Conservation (phyloP, 2,888 invertebrate genomes). For the Catocala fraxini region DNA sequence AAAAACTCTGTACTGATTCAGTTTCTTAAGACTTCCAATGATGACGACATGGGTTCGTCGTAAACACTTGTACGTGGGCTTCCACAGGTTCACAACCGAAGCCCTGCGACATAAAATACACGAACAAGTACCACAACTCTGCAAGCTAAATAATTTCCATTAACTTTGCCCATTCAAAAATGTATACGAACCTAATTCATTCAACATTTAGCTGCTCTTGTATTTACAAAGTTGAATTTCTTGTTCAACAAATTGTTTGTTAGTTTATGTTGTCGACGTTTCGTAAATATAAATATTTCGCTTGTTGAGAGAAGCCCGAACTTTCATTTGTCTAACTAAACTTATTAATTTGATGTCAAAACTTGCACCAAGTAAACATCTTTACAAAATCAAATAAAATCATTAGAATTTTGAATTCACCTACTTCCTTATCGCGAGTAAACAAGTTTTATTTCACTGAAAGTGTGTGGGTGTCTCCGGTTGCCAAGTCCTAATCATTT, state of each 20-base stretch:
- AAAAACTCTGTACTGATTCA: too few relatives aligned
- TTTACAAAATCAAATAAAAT: constrained; percentile 9
- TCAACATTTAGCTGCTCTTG: constrained; percentile 34
- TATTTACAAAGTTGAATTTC: constrained; percentile 51
- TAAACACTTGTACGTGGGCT: neutral
- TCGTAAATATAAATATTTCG: constrained; percentile 47
- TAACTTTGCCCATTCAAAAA: constrained; percentile 31
- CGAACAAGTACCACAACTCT: constrained; percentile 10
- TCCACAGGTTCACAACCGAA: neutral
- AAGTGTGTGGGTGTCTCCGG: neutral
- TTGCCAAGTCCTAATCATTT: constrained; percentile 22
- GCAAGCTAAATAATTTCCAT: constrained; percentile 20
- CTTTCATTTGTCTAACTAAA: constrained; percentile 24
- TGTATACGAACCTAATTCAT: constrained; percentile 29
- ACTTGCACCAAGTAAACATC: constrained; percentile 5
- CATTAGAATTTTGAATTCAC: constrained; percentile 1
- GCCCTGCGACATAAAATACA: constrained; percentile 5
- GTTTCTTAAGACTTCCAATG: too few relatives aligned
- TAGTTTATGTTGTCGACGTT: constrained; percentile 32
- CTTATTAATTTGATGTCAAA: constrained; percentile 21
- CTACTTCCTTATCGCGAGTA: neutral
- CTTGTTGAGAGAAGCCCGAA: constrained; percentile 39
- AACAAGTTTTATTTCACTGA: constrained; percentile 5
- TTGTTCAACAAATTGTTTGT: constrained; percentile 42
- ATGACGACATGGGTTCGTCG: too few relatives aligned